Evolutionary conservation across 2,888 invertebrate species (phyloP).

Genomic region (Drosophila lutescens): DNA sequence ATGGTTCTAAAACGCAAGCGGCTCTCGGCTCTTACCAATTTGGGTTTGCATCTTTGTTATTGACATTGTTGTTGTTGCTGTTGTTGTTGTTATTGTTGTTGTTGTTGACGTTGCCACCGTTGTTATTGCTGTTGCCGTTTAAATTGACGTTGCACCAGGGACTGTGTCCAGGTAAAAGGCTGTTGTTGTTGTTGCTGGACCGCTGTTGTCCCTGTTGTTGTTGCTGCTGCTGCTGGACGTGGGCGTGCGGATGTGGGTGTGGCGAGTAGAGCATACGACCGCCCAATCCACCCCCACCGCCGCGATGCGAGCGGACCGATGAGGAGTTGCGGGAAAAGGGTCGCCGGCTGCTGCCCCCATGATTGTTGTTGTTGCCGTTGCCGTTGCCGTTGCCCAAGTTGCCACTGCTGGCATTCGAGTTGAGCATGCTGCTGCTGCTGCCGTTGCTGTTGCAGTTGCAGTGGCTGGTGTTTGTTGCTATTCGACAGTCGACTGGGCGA

Average conservation of each 20-base stretch:
- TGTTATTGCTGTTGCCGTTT: constrained; percentile 50
- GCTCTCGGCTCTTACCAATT: constrained; percentile 83
- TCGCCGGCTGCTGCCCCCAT: constrained; percentile 83
- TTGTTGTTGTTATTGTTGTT: constrained; percentile 45
- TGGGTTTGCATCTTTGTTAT: constrained; percentile 72
- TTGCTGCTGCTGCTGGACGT: constrained; percentile 67
- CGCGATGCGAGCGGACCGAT: constrained; percentile 81
- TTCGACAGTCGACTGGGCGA: constrained; percentile 17
- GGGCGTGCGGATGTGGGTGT: constrained; percentile 76
- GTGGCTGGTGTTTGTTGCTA: constrained; percentile 13
- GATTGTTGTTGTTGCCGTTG: constrained; percentile 51
- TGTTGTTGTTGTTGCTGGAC: constrained; percentile 55
- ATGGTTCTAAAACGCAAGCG: constrained; percentile 54
- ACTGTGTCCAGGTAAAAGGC: constrained; percentile 68
- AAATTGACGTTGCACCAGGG: constrained; percentile 74
- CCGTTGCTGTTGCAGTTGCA: constrained; percentile 3
- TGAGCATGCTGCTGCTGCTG: constrained; percentile 55
- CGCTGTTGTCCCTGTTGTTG: constrained; percentile 33
- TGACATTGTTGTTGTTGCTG: constrained; percentile 49
- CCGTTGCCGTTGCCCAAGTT: constrained; percentile 27
- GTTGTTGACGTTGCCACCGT: constrained; percentile 49
- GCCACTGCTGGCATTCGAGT: constrained; percentile 67
- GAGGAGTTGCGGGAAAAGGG: constrained; percentile 83
- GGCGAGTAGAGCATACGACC: constrained; percentile 83
- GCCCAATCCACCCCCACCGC: constrained; percentile 26